A percentile compares a stretch with the other conserved stretches of the same genome.
These are phyloP conservation scores for Cistogaster globosa DNA, from an alignment of 2,888 invertebrate genomes.

Conservation along the genomic window DNA sequence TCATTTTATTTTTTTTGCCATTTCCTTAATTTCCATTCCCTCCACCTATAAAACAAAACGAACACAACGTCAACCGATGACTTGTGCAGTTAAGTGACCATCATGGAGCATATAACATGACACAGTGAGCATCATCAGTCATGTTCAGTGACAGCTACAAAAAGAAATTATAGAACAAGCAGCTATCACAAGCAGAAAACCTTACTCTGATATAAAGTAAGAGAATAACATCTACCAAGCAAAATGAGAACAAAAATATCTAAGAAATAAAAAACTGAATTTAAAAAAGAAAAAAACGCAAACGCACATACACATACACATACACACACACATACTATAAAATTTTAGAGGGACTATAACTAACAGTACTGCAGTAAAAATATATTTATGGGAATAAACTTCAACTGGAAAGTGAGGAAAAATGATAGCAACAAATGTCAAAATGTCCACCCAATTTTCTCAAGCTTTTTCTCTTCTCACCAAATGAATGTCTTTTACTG, in stretches of 20 bases:
- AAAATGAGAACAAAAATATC: slow-evolving; percentile 10
- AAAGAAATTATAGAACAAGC: slow-evolving; percentile 45
- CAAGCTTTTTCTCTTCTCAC: slow-evolving; percentile 60
- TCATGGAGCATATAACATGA: slow-evolving; percentile 69
- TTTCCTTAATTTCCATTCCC: slow-evolving; percentile 16
- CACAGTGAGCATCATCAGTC: slow-evolving; percentile 74
- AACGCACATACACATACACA: neutral
- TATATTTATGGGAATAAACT: slow-evolving; percentile 43
- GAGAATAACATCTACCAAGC: slow-evolving; percentile 7
- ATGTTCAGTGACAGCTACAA: slow-evolving; percentile 72
- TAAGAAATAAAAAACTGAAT: slow-evolving; percentile 31
- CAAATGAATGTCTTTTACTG: slow-evolving; percentile 53
- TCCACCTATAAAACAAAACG: slow-evolving; percentile 21
- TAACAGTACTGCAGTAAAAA: neutral
- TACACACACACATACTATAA: slow-evolving; percentile 1
- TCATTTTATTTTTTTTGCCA: neutral
- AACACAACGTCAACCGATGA: slow-evolving; percentile 71
- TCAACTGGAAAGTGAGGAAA: slow-evolving; percentile 53
- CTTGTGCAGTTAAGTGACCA: slow-evolving; percentile 74
- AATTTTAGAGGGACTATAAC: slow-evolving; percentile 16
- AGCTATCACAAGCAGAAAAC: slow-evolving; percentile 58
- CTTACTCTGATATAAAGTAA: slow-evolving; percentile 25
- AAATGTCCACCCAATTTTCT: slow-evolving; percentile 70
- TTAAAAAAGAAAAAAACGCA: neutral
- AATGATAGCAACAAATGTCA: slow-evolving; percentile 68